phyloP scores from a whole-genome alignment of 2,888 invertebrate genomes.

The Allolobophora icterica region DNA sequence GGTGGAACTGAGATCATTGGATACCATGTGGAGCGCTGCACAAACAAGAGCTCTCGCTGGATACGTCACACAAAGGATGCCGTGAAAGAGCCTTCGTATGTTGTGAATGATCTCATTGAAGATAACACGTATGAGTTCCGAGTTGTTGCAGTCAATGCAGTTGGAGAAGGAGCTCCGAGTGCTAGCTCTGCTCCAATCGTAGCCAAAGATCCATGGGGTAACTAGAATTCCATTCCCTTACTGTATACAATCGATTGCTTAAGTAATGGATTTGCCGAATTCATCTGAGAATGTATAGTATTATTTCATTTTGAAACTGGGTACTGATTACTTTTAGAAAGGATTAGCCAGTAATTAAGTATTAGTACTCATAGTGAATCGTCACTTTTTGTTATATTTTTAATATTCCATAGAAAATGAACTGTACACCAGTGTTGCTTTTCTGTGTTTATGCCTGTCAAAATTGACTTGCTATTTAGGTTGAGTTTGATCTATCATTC shows the following conservation, averaged over 20 bases:
- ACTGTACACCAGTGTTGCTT: no score
- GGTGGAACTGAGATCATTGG: constrained; percentile 53
- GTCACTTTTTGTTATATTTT: background rate
- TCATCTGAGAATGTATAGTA: background rate
- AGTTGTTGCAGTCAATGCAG: constrained; percentile 69
- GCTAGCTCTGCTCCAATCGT: constrained; percentile 49
- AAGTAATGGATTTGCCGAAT: background rate
- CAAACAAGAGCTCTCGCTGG: constrained; percentile 51
- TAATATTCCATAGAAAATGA: background rate
- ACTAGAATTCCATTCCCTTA: background rate
- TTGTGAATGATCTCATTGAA: constrained; percentile 55
- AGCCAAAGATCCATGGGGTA: constrained; percentile 53
- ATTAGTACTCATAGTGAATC: background rate
- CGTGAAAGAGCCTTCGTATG: constrained; percentile 35
- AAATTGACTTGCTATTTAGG: no score
- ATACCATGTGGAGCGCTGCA: constrained; percentile 51
- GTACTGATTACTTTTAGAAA: background rate
- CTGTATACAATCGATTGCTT: background rate
- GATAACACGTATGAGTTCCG: constrained; percentile 71
- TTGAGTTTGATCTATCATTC: no score
- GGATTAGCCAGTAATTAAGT: background rate
- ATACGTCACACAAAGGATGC: constrained; percentile 51
- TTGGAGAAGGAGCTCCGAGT: constrained; percentile 69
- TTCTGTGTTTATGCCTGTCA: no score
- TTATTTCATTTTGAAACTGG: background rate